Evolutionary conservation across 2,113 vertebrate species (phyloP), one percentile per base, ranked within the genome.

Genomic region (Xiphophorus couchianus): DNA sequence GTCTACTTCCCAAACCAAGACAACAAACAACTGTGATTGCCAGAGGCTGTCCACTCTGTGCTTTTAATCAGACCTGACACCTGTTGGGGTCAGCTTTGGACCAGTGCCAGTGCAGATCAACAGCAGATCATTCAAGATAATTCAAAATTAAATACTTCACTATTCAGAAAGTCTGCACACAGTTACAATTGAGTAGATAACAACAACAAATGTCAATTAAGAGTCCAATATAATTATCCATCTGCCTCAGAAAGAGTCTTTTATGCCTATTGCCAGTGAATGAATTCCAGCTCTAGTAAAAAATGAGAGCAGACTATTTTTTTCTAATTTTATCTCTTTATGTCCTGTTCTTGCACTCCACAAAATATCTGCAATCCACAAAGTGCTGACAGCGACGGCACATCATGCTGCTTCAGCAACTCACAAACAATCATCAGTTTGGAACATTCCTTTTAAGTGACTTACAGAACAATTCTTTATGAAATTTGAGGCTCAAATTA

Each of bases 391-490:
- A 37, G 31, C 22, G 27, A 54, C 0, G 9, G 25, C 58, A 10
- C 72, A 65, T 82, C 64, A 13, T 62, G 84, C 80, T 5, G 62
- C 70, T 63, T 88, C 86, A 91, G 89, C 80, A 72, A 60, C 68
- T 83, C 35, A 0, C 75, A 75, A 69, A 58, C 64, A 74, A 71
- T 85, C 73, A 42, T 51, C 33, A 37, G 31, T 63, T 51, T 42
- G 17, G 30, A 78, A 79, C 78, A 71, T 71, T 72, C 66, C 42
- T 63, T 17, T 42, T 14, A 42, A 77, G 62, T 37, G 54, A 60
- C 69, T 84, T 64, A 35, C 69, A 44, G 73, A 80, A 62, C 73
- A 77, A 64, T 64, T 75, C 12, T 5, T 22, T 31, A 28, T 80
- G 77, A 82, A 82, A 82, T 37, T 66, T 37, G 64, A 39, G 64